These are phyloP conservation scores for Yoshiicerus persimilis DNA, from an alignment of 1,140 invertebrate genomes.

Conservation along the genomic window DNA sequence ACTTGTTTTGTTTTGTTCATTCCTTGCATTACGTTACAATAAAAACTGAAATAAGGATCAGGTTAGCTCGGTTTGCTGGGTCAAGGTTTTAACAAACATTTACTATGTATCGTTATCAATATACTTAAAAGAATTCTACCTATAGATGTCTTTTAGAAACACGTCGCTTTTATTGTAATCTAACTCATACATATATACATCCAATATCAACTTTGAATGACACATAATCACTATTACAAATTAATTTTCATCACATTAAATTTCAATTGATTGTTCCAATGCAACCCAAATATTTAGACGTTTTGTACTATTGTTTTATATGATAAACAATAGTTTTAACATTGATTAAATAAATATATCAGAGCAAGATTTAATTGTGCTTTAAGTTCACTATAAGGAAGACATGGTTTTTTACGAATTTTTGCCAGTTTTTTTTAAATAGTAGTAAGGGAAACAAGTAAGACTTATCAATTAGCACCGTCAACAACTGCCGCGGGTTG, in stretches of 20 bases:
- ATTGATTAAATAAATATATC: not conserved
- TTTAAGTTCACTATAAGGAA: not conserved
- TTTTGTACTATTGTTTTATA: not conserved
- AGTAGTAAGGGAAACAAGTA: not conserved
- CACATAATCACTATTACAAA: not conserved
- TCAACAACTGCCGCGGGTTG: not conserved
- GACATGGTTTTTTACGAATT: not conserved
- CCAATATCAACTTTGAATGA: not conserved
- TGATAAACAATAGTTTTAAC: not conserved
- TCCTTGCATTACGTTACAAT: too few relatives aligned
- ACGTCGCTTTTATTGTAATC: conserved; percentile 47
- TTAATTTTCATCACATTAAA: not conserved
- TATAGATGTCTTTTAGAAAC: too few relatives aligned
- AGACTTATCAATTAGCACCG: not conserved
- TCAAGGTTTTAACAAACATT: too few relatives aligned
- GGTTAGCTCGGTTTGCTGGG: too few relatives aligned
- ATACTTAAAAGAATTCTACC: too few relatives aligned
- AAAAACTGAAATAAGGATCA: too few relatives aligned
- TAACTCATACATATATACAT: not conserved
- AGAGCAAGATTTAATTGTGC: not conserved
- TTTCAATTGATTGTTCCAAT: not conserved
- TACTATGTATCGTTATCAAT: too few relatives aligned
- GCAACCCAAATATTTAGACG: not conserved
- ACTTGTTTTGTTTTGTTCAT: too few relatives aligned
- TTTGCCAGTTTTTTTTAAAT: not conserved